These are phyloP conservation scores for Drosophila baimaii DNA, from an alignment of 1,140 invertebrate genomes.

Conservation along the genomic window DNA sequence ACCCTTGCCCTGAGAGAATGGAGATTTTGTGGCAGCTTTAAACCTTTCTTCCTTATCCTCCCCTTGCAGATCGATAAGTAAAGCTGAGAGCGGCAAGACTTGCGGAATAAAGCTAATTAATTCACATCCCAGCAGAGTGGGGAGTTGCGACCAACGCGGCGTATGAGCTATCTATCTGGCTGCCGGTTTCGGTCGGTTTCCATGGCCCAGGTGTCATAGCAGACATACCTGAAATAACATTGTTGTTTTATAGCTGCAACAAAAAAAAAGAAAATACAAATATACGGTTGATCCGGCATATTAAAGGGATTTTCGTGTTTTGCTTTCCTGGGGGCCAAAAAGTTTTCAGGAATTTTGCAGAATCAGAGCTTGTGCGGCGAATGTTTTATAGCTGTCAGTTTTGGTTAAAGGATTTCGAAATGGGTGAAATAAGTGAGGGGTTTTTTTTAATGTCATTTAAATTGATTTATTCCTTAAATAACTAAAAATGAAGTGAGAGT, in stretches of 20 bases:
- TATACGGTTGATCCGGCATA: slow-evolving; percentile 16
- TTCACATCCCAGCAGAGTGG: slow-evolving; percentile 26
- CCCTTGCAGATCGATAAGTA: slow-evolving; percentile 46
- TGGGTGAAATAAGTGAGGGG: neutral
- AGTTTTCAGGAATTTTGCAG: slow-evolving; percentile 24
- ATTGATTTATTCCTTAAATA: slow-evolving; percentile 2
- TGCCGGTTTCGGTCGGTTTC: slow-evolving; percentile 13
- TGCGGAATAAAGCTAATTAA: slow-evolving; percentile 72
- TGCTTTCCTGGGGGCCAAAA: slow-evolving; percentile 28
- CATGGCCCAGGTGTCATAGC: slow-evolving; percentile 28
- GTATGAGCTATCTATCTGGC: slow-evolving; percentile 46
- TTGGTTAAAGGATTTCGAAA: slow-evolving; percentile 6
- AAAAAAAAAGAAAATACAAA: neutral
- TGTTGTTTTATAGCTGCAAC: slow-evolving; percentile 30
- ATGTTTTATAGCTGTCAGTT: slow-evolving; percentile 22
- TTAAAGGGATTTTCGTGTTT: slow-evolving; percentile 40
- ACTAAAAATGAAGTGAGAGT: neutral
- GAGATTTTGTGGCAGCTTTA: slow-evolving; percentile 55
- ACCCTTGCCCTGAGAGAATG: slow-evolving; percentile 9
- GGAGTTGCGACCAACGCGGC: slow-evolving; percentile 22
- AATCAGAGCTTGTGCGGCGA: slow-evolving; percentile 10
- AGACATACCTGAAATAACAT: slow-evolving; percentile 23
- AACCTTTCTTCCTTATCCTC: slow-evolving; percentile 15
- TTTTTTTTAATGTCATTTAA: neutral
- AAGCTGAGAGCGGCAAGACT: slow-evolving; percentile 49